Evolutionary conservation across 2,888 invertebrate species (phyloP).

Genomic region (Crocallis elinguaria): DNA sequence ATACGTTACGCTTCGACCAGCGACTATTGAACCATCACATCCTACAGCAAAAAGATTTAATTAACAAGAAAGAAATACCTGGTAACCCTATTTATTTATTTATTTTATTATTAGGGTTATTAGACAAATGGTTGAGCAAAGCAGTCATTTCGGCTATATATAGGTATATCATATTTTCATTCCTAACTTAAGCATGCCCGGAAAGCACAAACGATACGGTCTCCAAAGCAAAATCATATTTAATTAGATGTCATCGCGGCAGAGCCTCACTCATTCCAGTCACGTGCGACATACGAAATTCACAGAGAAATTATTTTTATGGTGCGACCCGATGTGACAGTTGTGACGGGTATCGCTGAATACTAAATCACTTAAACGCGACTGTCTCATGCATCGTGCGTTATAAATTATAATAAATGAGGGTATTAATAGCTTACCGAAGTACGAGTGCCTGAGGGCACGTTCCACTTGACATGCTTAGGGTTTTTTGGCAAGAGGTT

Average conservation of each 20-base stretch:
- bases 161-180: too few species aligned
- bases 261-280: constrained; percentile 17
- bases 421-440: not conserved
- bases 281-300: constrained; percentile 31
- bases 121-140: too few species aligned
- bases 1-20: too few species aligned
- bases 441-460: not conserved
- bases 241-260: constrained; percentile 14
- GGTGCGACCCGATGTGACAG: constrained; percentile 32
- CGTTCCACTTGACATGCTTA: not conserved
- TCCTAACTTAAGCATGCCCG: not conserved
- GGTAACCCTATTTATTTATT: too few species aligned
- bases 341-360: constrained; percentile 21
- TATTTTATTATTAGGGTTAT: too few species aligned
- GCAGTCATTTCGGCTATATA: not conserved
- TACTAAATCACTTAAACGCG: constrained; percentile 20
- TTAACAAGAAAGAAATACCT: too few species aligned
- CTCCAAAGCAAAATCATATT: constrained; percentile 10
- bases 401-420: constrained; percentile 4
- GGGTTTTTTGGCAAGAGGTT: not conserved
- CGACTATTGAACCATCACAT: too few species aligned
- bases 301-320: constrained; percentile 33
- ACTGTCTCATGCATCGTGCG: constrained; percentile 1
- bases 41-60: too few species aligned
- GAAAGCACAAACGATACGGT: not conserved